These are phyloP conservation scores for Ara ararauna DNA, from an alignment of 2,797 vertebrate genomes.

Conservation along the genomic window DNA sequence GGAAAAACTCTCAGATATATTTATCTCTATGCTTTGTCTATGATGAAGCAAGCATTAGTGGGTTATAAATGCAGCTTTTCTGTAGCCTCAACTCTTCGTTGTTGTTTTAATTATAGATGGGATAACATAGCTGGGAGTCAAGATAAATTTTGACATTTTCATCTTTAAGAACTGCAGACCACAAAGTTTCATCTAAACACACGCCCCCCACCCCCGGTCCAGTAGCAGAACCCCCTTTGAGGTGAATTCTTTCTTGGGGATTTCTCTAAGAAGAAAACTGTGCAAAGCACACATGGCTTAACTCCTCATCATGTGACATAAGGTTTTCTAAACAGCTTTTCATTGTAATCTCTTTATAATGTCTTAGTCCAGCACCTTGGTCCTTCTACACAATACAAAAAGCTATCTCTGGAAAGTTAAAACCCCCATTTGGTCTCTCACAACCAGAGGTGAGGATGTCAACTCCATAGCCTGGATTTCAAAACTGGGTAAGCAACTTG, in stretches of 20 bases:
- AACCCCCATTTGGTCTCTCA: background rate
- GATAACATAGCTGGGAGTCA: background rate
- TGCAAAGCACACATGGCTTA: background rate
- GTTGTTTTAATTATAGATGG: background rate
- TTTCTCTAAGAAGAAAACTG: background rate
- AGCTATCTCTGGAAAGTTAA: background rate
- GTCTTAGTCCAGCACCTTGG: background rate
- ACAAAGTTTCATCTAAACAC: background rate
- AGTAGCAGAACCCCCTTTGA: background rate
- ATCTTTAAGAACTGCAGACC: background rate
- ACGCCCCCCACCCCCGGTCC: background rate
- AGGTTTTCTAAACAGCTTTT: slow-evolving; percentile 44
- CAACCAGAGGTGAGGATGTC: background rate
- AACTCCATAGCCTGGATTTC: background rate
- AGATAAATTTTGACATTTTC: background rate
- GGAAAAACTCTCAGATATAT: background rate
- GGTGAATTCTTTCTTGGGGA: background rate
- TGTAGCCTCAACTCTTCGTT: background rate
- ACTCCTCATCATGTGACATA: background rate
- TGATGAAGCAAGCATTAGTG: background rate
- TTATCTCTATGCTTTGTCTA: background rate
- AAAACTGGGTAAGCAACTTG: background rate
- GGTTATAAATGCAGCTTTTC: background rate
- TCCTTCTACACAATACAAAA: background rate
- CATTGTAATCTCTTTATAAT: slow-evolving; percentile 6